Conservation (phyloP, 2,888 invertebrate genomes). For the Drosophila paranaensis region DNA sequence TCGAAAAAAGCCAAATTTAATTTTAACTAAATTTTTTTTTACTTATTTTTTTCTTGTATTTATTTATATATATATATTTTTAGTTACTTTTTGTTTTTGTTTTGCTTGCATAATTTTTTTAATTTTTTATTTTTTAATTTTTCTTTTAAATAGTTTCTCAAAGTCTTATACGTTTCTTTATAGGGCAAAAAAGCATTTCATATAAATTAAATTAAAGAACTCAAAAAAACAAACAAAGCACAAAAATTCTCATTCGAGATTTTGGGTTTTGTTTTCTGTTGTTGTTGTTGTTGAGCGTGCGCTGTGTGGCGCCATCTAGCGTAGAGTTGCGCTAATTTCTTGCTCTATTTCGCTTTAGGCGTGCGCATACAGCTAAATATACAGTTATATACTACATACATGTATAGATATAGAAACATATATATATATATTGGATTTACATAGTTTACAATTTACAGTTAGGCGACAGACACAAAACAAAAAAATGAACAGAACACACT, state of each 20-base stretch:
- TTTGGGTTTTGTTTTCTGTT: not conserved
- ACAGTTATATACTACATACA: constrained; percentile 31
- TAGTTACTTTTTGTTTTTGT: constrained; percentile 26
- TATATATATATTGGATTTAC: constrained; percentile 40
- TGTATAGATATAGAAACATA: constrained; percentile 16
- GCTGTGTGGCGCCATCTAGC: constrained; percentile 39
- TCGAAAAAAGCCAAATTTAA: constrained; percentile 54
- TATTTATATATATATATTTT: constrained; percentile 4
- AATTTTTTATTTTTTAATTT: constrained; percentile 40
- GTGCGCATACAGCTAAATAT: constrained; percentile 63
- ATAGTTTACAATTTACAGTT: constrained; percentile 62
- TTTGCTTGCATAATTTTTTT: constrained; percentile 32
- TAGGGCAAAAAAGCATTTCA: constrained; percentile 81
- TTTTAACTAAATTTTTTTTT: constrained; percentile 64
- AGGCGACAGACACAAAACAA: constrained; percentile 31
- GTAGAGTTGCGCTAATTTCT: not conserved
- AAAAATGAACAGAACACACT: constrained; percentile 30
- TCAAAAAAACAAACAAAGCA: constrained; percentile 51
- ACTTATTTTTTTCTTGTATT: constrained; percentile 6
- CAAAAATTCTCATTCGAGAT: constrained; percentile 55
- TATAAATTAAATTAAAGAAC: constrained; percentile 65
- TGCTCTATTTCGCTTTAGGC: constrained; percentile 24
- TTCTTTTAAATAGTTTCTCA: constrained; percentile 72
- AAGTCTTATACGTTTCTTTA: constrained; percentile 83
- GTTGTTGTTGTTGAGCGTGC: constrained; percentile 43